Evolutionary conservation across 2,888 invertebrate genomes (phyloP), one percentile per base, ranked within the genome.

Genomic region (Synanthedon vespiformis): DNA sequence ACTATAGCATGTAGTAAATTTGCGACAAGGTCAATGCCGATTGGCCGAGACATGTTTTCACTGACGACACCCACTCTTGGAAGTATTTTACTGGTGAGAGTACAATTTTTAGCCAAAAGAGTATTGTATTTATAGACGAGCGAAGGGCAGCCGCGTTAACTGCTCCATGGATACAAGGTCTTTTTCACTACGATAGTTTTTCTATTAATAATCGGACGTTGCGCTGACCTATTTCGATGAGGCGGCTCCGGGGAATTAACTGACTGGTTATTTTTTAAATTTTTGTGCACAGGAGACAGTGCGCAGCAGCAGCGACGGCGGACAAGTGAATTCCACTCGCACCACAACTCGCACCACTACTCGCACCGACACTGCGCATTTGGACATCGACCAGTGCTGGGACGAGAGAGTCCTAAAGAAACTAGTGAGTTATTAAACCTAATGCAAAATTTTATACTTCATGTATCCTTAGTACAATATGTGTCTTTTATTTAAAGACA

Each of bases 381-480:
- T 82, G 51, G 91, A 92, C 77, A 86, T 93, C 65, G 92, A 92
- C 72, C 91, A 91, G 76, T 92, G 94, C 85, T 92, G 92, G 92
- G 93, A 94, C 92, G 93, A 93, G 74, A 89, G 90, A 65, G 88
- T 90, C 56, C 89, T 94, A 56, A 89, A 90, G 74, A 87, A 91
- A 80, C 89, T 93, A 82, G 94, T 94, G 74, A 90, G 89, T 87
- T 22, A 22, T 18, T n/a, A 18, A 18, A 2, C 3, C 18, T 2
- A 18, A 18, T 18, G 3, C 18, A 18, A 18, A 18, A 18, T 18
- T 18, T 18, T 18, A 18, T 18, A 18, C 18, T 18, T 18, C 18
- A 18, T 18, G 2, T n/a, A n/a, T n/a, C n/a, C n/a, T n/a, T n/a
- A n/a, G n/a, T n/a, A n/a, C 1, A 1, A 1, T 16, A 18, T 18